Base-by-base conservation (phyloP, 2,113 vertebrate genomes). In the Scomber colias region DNA sequence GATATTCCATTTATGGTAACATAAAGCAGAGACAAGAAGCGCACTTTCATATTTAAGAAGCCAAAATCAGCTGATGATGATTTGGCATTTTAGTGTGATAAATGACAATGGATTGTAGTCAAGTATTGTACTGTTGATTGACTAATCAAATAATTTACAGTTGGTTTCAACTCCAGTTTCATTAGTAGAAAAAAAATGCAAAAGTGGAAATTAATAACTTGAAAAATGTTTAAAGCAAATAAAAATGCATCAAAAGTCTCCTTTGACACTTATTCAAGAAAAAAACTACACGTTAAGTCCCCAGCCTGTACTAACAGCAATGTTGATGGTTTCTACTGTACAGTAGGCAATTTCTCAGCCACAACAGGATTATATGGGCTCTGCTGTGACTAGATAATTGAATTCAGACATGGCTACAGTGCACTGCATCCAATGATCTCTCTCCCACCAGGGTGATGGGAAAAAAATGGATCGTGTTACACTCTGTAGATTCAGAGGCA, bases 371-470 rank as follows among this genome's bases (percentile, higher is more conserved):
- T 92, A 92, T 75, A 85, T 83, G 79, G 77, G 63, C 84, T 90
- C 90, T 85, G 87, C 87, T 91, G 85, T 83, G 85, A 88, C 88
- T 86, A 77, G 79, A 88, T 92, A 91, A 90, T 90, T 92, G 81
- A 92, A 93, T 92, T 87, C 77, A 84, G 85, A 77, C 81, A 77
- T 77, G 71, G 80, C 88, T 79, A 83, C 83, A 89, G 89, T 73
- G 87, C 67, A 81, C 82, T 85, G 85, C 88, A 80, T 90, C 87
- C 86, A 87, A 84, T 90, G 84, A 89, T 89, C 81, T 86, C 71
- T 81, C 73, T 89, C 85, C 87, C 81, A 87, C 77, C 85, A 81
- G 84, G 87, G 77, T 67, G 79, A 90, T 83, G 77, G 71, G 21
- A 54, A 86, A 80, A 81, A 80, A 84, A 81, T 77, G 71, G 90